Conservation (phyloP, 2,888 invertebrate genomes). For the Leucoma salicis region DNA sequence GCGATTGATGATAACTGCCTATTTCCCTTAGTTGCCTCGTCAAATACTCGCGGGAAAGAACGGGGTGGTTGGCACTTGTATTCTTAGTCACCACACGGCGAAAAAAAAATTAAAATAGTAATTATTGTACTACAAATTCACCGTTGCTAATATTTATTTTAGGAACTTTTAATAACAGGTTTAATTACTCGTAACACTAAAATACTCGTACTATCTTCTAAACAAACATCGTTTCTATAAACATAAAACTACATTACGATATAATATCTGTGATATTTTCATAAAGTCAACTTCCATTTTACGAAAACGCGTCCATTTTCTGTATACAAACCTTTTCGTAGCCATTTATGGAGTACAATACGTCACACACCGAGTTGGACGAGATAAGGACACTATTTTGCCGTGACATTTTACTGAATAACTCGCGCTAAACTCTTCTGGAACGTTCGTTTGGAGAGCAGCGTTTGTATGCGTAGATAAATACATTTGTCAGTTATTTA, state of each 20-base stretch:
- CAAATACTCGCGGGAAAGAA: background rate
- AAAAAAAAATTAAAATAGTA: too few species aligned
- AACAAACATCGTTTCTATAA: too few species aligned
- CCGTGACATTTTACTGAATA: constrained; percentile 30
- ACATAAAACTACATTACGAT: background rate
- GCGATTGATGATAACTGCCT: background rate
- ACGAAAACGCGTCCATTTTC: constrained; percentile 15
- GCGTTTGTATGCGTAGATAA: background rate
- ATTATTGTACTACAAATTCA: too few species aligned
- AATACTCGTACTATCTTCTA: too few species aligned
- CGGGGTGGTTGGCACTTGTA: background rate
- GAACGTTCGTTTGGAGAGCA: constrained; percentile 1
- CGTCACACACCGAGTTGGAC: constrained; percentile 24
- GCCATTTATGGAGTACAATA: constrained; percentile 29
- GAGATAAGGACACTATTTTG: constrained; percentile 33
- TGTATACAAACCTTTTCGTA: constrained; percentile 11
- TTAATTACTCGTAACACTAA: too few species aligned
- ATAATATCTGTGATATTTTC: constrained; percentile 8
- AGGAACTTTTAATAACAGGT: too few species aligned
- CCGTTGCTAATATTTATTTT: too few species aligned
- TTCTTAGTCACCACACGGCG: background rate
- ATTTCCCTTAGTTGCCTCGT: background rate
- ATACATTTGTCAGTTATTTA: background rate
- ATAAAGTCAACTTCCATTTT: constrained; percentile 5
- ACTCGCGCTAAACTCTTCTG: constrained; percentile 23